Evolutionary conservation across 2,113 vertebrate genomes (phyloP), one percentile per base, ranked within the genome.

Genomic region (Tetrax tetrax): DNA sequence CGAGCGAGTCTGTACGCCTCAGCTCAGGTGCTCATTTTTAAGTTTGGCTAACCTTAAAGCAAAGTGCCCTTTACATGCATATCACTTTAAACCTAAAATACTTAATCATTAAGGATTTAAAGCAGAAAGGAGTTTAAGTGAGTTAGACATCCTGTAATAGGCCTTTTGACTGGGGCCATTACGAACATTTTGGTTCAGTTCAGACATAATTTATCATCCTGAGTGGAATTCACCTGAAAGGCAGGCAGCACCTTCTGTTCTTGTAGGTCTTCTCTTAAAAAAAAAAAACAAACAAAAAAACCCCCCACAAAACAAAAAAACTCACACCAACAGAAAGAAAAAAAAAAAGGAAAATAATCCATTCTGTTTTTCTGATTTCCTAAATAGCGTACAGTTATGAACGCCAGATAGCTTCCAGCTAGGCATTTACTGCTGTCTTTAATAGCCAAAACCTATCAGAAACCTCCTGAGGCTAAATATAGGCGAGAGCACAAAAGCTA

Each of bases 71-170:
- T 90, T 68, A 95, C 96, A 89, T 84, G 56, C 77, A 20, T 83
- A 95, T 69, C 63, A 70, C 51, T 96, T 92, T 50, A 94, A 91
- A 83, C 63, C 20, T 97, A 95, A 97, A 97, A 97, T 96, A 95
- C 59, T 53, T 95, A 89, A 97, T 96, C 94, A 96, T 96, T 95
- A 97, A 92, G 47, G 43, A 96, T 97, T 96, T 97, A 97, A 97
- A 96, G 89, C 83, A 96, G 95, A 98, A 97, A 97, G 95, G 87
- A 97, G 97, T 96, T 95, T 97, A 98, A 98, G 96, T 94, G 97
- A 97, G 96, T 97, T 97, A 96, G 98, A 97, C 97, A 98, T 95
- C 79, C 96, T 96, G 76, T 97, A 98, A 98, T 97, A 96, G 96
- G 93, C 83, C 95, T 94, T 98, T 96, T 96, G 96, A 96, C 96